Evolutionary conservation across 2,888 invertebrate genomes (phyloP), one percentile per base, ranked within the genome.

Genomic region (Cephus pygmeus): DNA sequence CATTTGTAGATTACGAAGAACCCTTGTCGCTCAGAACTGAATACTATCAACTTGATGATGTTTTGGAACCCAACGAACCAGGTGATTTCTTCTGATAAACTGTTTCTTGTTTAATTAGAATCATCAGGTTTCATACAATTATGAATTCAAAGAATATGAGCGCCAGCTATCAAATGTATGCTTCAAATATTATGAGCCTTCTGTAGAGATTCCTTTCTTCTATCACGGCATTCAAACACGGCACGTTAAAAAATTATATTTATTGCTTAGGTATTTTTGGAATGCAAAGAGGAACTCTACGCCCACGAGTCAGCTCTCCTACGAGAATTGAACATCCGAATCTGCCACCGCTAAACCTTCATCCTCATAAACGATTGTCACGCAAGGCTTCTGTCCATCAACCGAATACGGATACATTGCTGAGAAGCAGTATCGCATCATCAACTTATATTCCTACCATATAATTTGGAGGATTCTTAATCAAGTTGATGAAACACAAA

Each of bases 241-340:
- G 34, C 34, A 34, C 34, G 15, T 56, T 56, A 6, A 56, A 15
- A 23, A 56, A 56, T 56, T 23, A n/a, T 77, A 56, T 71, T 75
- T 69, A 76, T 40, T 34, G 69, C 83, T 83, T 76, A 90, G 89
- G 87, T 56, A 84, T 87, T 35, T 85, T 86, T 35, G 87, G 87
- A 40, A 83, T 86, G 75, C 88, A 87, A 75, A 86, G 87, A 73
- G 86, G 88, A 73, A 88, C 89, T n/a, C 80, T 91, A 77, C 93
- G 96, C 75, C 96, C 96, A 0, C 91, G 95, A 34, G 96, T 97
- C 0, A 96, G 97, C 9, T 96, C 96, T 0, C 96, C 97, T 0
- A 96, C 96, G 1, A 93, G 96, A 84, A 96, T 97, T 85, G 97
- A 97, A 87, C 94, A 96, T 86, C 96, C 96, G 0, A 96, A 97